Evolutionary conservation across 2,888 invertebrate genomes (phyloP).

Genomic region (Dynastes tityus): DNA sequence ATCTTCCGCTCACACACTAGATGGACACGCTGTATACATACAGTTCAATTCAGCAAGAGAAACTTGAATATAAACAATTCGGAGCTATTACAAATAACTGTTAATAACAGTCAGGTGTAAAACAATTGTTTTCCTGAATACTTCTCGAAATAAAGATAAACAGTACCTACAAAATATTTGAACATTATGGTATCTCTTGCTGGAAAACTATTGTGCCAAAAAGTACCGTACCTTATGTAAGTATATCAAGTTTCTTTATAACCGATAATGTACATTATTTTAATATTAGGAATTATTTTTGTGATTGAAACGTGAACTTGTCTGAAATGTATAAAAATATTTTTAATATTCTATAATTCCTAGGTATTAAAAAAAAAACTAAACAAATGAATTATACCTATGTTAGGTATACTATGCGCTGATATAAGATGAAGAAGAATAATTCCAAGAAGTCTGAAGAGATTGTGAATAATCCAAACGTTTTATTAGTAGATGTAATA

Average conservation of each 20-base stretch:
- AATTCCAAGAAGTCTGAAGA: slow-evolving; percentile 45
- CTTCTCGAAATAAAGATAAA: neutral
- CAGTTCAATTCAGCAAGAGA: slow-evolving; percentile 14
- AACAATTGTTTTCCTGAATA: neutral
- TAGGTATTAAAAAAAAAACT: slow-evolving; percentile 43
- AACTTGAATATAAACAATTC: neutral
- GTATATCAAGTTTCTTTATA: slow-evolving; percentile 36
- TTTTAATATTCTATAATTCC: slow-evolving; percentile 58
- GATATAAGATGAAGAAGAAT: slow-evolving; percentile 7
- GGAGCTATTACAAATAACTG: too few relatives aligned
- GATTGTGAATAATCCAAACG: slow-evolving; percentile 16
- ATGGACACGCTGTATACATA: too few relatives aligned
- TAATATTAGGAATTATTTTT: slow-evolving; percentile 40
- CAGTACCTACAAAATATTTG: neutral
- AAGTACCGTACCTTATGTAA: slow-evolving; percentile 43
- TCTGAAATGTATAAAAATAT: slow-evolving; percentile 57
- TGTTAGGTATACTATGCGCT: slow-evolving; percentile 29
- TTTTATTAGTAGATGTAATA: slow-evolving; percentile 19
- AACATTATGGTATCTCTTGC: slow-evolving; percentile 4
- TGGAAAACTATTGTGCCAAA: slow-evolving; percentile 47
- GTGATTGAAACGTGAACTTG: slow-evolving; percentile 47
- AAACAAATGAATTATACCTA: slow-evolving; percentile 44
- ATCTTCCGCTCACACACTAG: too few relatives aligned
- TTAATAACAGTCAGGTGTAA: neutral
- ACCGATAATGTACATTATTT: slow-evolving; percentile 11